Base-by-base conservation (phyloP, 2,888 invertebrate species). In the Caenorhabditis angaria region DNA sequence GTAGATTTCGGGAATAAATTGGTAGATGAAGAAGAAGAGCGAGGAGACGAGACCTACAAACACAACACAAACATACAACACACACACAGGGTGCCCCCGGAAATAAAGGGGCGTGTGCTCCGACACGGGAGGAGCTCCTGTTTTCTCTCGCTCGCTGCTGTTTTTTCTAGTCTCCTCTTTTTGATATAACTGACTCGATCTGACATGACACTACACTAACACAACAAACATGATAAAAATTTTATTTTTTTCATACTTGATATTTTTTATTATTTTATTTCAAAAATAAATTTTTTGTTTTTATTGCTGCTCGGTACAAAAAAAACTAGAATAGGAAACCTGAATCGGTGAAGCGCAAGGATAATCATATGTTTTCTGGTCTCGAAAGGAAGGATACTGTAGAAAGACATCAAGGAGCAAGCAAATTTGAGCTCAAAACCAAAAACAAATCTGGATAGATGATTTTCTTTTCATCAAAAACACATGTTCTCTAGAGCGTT, bases 161-260 rank as follows among this genome's bases (percentile, higher is more conserved):
- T 22, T 50, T 41, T 14, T 22, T 50, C 70, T 65, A 61, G 61
- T 70, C 64, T 65, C 60, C 56, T 54, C 48, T 65, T 50, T 24
- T 20, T 24, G 6, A 20, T 24, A 50, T 24, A n/a, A 24, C 50
- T 20, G 50, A 50, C 50, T 50, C 50, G 6, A 24, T 20, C 57
- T 51, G 57, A 64, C n/a, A 61, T 64, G 70, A 70, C 65, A 70
- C 61, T 61, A 65, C 65, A 65, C 70, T 65, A 70, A 70, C 70
- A 65, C 70, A n/a, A n/a, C n/a, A 70, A 65, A 61, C 65, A 70
- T 64, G 14, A 48, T 48, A 48, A 4, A 50, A 50, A 50, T 50
- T 50, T 22, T 50, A 14, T 35, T 14, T 35, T 10, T 14, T 35
- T 35, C 8, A 35, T 35, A 35, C 14, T 35, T 35, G 35, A 10